Evolutionary conservation across 1,140 invertebrate genomes (phyloP).

Genomic region (Acromyrmex echinatior): DNA sequence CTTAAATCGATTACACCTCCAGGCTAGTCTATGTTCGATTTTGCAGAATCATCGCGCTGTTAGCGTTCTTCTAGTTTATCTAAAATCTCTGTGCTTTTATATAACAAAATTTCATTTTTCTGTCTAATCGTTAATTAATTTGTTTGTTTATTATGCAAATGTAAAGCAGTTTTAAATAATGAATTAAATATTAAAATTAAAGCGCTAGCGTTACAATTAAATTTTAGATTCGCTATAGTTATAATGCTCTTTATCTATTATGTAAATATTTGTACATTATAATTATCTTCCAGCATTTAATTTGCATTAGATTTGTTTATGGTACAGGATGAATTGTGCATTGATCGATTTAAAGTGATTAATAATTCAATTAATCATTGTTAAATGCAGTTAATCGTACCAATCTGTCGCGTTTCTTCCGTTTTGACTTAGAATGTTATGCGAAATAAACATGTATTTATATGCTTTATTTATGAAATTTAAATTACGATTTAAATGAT

Average conservation of each 20-base stretch:
- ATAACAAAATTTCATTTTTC: background rate
- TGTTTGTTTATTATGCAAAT: background rate
- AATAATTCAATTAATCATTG: constrained; percentile 23
- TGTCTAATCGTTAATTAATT: background rate
- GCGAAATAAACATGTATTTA: background rate
- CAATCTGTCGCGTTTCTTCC: background rate
- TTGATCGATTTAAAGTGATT: background rate
- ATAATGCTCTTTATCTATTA: background rate
- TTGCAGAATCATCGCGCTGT: constrained; percentile 26
- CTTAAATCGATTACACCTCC: constrained; percentile 8
- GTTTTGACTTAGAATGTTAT: background rate
- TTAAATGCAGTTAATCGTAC: constrained; percentile 22
- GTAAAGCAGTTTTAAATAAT: background rate
- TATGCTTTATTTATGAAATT: background rate
- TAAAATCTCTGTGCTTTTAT: background rate
- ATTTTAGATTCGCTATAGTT: constrained; percentile 11
- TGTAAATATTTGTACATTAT: background rate
- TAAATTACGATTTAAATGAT: constrained; percentile 10
- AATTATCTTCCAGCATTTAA: constrained; percentile 26
- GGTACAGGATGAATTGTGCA: background rate
- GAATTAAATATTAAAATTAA: background rate
- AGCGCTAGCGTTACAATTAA: background rate
- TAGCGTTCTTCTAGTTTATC: background rate
- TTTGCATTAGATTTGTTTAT: constrained; percentile 40
- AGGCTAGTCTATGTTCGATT: background rate